Conservation (phyloP, 2,888 invertebrate species). For the Eilema sororculum region DNA sequence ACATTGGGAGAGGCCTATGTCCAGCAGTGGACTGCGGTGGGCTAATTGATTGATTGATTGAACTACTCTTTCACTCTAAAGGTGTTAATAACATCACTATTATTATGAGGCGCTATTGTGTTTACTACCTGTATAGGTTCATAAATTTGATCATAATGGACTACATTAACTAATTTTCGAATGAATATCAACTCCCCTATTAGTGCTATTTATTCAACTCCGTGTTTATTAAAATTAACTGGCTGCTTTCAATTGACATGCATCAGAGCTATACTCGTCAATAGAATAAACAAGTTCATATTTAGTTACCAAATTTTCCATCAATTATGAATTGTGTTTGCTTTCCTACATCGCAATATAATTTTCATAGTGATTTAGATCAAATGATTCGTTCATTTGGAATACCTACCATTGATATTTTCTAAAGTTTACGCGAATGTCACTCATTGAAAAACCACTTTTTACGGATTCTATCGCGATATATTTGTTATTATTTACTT, state of each 20-base stretch:
- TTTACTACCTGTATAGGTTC: background rate
- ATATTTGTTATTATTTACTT: too few relatives aligned
- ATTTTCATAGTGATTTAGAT: background rate
- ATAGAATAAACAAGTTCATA: background rate
- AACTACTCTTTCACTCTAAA: too few relatives aligned
- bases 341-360: background rate
- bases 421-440: too few relatives aligned
- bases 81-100: too few relatives aligned
- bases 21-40: too few relatives aligned
- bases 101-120: too few relatives aligned
- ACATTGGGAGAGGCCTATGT: too few relatives aligned
- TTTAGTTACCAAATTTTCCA: background rate
- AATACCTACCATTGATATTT: too few relatives aligned
- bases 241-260: background rate
- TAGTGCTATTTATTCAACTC: background rate
- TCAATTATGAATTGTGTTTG: background rate
- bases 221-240: background rate
- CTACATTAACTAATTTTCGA: background rate
- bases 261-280: background rate
- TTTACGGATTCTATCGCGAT: too few relatives aligned
- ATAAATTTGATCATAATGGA: background rate
- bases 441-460: too few relatives aligned
- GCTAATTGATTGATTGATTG: too few relatives aligned
- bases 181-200: background rate
- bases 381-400: background rate